A percentile compares a stretch with the other conserved stretches of the same genome.
Conservation (phyloP, 2,113 vertebrate species). For the Sander vitreus region DNA sequence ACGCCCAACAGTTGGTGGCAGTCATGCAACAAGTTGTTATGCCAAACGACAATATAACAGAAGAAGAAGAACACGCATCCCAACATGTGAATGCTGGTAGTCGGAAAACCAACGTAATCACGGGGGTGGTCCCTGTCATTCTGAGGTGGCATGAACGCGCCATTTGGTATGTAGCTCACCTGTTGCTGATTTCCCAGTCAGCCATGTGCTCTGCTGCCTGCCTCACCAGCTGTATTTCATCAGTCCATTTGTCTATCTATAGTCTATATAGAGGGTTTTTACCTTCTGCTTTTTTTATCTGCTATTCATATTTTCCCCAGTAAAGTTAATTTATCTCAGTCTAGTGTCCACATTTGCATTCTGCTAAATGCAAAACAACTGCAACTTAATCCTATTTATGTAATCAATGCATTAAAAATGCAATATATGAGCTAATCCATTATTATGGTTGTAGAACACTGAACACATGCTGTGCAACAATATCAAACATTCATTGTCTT, state of each 20-base stretch:
- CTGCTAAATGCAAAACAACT: constrained; percentile 4
- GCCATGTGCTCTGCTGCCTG: background rate
- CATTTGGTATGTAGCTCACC: background rate
- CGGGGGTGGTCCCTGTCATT: too few relatives aligned
- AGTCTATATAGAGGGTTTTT: background rate
- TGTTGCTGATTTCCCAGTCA: constrained; percentile 12
- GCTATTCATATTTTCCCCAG: background rate
- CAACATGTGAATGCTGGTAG: too few relatives aligned
- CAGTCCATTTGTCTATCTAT: background rate
- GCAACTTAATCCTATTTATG: background rate
- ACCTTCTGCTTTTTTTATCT: background rate
- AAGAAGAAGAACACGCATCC: too few relatives aligned
- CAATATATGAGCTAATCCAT: background rate
- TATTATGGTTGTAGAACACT: background rate
- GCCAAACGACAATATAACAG: too few relatives aligned
- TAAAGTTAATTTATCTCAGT: background rate
- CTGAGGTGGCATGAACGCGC: too few relatives aligned
- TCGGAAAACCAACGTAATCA: too few relatives aligned
- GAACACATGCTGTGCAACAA: background rate
- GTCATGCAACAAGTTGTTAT: too few relatives aligned
- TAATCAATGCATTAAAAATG: background rate
- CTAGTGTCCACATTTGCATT: background rate
- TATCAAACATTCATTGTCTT: background rate
- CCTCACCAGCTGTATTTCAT: background rate
- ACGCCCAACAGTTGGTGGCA: too few relatives aligned